phyloP scores from a whole-genome alignment of 2,888 invertebrate species.

The Serripes groenlandicus region DNA sequence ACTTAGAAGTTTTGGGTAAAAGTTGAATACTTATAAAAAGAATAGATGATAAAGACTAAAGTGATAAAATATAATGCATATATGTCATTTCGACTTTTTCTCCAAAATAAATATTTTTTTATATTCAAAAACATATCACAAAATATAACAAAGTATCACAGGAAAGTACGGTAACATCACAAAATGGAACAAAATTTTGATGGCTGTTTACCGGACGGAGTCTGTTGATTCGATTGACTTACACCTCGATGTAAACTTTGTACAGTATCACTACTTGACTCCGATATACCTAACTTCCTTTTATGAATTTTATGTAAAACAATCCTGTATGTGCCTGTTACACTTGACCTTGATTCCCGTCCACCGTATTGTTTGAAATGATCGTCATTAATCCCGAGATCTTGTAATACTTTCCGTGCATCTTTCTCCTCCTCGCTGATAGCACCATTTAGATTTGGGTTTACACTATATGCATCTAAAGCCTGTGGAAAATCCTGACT shows the following conservation, averaged over 20 bases:
- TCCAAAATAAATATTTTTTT: conserved; percentile 10
- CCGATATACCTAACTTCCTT: conserved; percentile 74
- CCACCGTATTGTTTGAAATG: conserved; percentile 88
- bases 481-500: conserved; percentile 86
- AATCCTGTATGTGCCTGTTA: conserved; percentile 91
- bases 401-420: conserved; percentile 88
- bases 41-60: conserved; percentile 3
- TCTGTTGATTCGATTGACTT: conserved; percentile 2
- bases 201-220: conserved; percentile 53
- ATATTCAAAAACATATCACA: not conserved
- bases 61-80: not conserved
- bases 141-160: conserved; percentile 60
- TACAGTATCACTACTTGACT: conserved; percentile 46
- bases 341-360: conserved; percentile 89
- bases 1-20: too few relatives aligned
- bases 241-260: conserved; percentile 35
- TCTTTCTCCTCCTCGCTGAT: conserved; percentile 87
- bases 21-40: conserved; percentile 10
- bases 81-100: not conserved
- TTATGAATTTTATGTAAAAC: conserved; percentile 88
- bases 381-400: conserved; percentile 89
- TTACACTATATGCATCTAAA: conserved; percentile 84
- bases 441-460: conserved; percentile 77
- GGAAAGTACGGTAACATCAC: conserved; percentile 58
- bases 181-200: conserved; percentile 72